phyloP scores from a whole-genome alignment of 2,113 vertebrate species.

The Recurvirostra avosetta region DNA sequence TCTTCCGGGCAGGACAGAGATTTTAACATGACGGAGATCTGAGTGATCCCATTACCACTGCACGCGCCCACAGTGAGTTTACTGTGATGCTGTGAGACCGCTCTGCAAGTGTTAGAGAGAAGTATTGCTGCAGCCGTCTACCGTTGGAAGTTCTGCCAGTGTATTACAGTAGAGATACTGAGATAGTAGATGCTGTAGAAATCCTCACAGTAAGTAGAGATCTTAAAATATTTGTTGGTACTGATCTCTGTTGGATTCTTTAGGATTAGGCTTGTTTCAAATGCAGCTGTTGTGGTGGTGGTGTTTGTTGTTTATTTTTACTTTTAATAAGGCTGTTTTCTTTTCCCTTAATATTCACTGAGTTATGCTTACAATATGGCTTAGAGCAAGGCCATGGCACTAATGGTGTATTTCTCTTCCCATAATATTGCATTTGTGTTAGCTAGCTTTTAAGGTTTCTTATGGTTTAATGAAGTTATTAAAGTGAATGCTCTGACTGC shows the following conservation, averaged over 20 bases:
- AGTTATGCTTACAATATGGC: conserved; percentile 28
- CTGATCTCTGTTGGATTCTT: not conserved
- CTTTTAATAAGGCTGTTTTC: conserved; percentile 12
- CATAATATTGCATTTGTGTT: conserved; percentile 40
- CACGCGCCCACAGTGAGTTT: not conserved
- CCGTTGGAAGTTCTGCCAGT: not conserved
- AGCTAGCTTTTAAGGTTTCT: conserved; percentile 69
- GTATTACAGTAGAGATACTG: not conserved
- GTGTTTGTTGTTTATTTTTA: not conserved
- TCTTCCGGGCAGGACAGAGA: not conserved
- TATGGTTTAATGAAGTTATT: conserved; percentile 74
- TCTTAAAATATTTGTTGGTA: not conserved
- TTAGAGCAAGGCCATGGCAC: conserved; percentile 50
- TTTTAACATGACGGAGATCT: not conserved
- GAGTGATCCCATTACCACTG: not conserved
- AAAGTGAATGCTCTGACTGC: conserved; percentile 67
- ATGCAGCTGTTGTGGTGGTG: not conserved
- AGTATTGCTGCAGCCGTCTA: not conserved
- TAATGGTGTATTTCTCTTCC: conserved; percentile 17
- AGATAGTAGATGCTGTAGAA: not conserved
- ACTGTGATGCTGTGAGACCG: accelerated
- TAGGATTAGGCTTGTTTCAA: not conserved
- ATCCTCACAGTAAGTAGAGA: not conserved
- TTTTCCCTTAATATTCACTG: not conserved
- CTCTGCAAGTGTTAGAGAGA: not conserved